Evolutionary conservation across 2,888 invertebrate species (phyloP), one percentile per base, ranked within the genome.

Genomic region (Geotrupes spiniger): DNA sequence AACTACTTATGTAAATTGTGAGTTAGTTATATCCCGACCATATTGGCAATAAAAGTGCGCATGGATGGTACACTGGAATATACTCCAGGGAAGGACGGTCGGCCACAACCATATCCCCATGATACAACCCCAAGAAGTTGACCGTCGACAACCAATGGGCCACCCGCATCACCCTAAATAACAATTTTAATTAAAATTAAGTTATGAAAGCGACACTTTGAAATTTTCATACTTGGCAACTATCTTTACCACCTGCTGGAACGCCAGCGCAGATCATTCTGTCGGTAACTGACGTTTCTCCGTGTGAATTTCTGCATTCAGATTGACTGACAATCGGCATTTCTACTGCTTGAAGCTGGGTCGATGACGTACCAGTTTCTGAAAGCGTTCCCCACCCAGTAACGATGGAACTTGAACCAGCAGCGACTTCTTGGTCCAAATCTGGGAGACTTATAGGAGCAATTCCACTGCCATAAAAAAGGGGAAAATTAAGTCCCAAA

Each of bases 111-210:
- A 1, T 36, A 36, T 14, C 36, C 36, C 36, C 36, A 36, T 4
- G 36, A 36, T 14, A 36, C 36, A 5, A 36, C 4, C 4, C 36
- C 36, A 1, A 36, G 4, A n/a, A 36, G 36, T 14, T 36, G 10
- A 11, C 36, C 36, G 10, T 16, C 14, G 1, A 14, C 76, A 81
- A 85, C 84, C 9, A 88, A 69, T 0, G 88, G 87, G 1, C 88
- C 88, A 0, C 88, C 88, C 42, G 85, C 85, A 72, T 88, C 87
- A 1, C 87, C 85, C 36, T 36, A 14, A 3, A n/a, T n/a, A n/a
- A n/a, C n/a, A n/a, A n/a, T n/a, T n/a, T n/a, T n/a, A n/a, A n/a
- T n/a, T n/a, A n/a, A n/a, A n/a, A n/a, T n/a, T n/a, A n/a, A n/a
- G n/a, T n/a, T n/a, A n/a, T n/a, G n/a, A n/a, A n/a, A n/a, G n/a